Evolutionary conservation across 2,888 invertebrate genomes (phyloP), one percentile per base, ranked within the genome.

Genomic region (Epinotia brunnichana): DNA sequence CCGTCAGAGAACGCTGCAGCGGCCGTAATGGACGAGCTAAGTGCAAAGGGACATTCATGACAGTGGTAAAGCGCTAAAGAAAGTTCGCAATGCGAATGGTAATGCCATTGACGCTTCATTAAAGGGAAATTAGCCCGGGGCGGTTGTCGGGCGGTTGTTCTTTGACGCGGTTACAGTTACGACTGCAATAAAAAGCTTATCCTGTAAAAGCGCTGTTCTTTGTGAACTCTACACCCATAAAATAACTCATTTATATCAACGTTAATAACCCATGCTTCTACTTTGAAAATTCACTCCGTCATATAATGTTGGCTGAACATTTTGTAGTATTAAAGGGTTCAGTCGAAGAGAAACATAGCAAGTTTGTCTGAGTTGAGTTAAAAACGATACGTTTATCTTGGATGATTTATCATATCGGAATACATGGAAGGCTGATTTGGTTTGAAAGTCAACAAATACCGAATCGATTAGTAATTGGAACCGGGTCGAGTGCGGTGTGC

Each of bases 1-100:
- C 88, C 90, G 89, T 91, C 91, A 90, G 89, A 85, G 85, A 85
- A 86, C 87, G 88, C 83, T 92, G 91, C 92, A 90, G 85, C 86
- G 86, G 86, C 84, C 89, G 89, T 93, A 93, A 93, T 93, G 92
- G 91, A 90, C 88, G 90, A 88, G 85, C 91, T 93, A 92, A 93
- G 92, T 93, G 92, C 92, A 92, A 88, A 88, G 84, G 85, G 88
- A 91, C 91, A 92, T 92, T 92, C 90, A 91, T 87, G 90, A 88
- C 86, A 87, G 85, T 69, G 74, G 71, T 72, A 61, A 74, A 75
- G 71, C 82, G 85, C 87, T 87, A 88, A 88, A 76, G 77, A 76
- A 77, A 77, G 84, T 79, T 84, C 77, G 83, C 79, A 79, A 83
- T 82, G 82, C 81, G 78, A 82, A 85, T 82, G 79, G 80, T 85